Evolutionary conservation across 2,113 vertebrate genomes (phyloP).

Genomic region (Nansenia antarctica): DNA sequence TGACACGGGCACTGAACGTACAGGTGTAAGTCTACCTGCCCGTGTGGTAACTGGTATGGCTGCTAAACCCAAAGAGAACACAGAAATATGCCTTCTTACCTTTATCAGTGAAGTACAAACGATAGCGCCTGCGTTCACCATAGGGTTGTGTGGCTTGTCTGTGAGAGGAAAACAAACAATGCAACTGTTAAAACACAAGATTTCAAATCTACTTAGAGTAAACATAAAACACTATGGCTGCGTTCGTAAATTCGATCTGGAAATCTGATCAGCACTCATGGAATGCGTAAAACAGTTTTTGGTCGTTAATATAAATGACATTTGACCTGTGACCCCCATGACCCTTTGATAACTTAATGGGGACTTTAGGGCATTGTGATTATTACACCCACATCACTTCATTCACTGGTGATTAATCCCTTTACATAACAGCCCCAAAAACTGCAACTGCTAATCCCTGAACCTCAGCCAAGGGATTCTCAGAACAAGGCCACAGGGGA

Average conservation of each 20-base stretch:
- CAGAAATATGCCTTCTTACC: constrained; percentile 76
- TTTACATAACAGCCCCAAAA: constrained; percentile 26
- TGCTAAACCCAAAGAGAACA: constrained; percentile 1
- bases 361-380: constrained; percentile 5
- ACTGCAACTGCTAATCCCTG: not conserved
- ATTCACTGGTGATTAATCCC: constrained; percentile 9
- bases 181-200: not conserved
- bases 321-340: no score
- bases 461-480: not conserved
- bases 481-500: not conserved
- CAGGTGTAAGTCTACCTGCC: not conserved
- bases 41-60: constrained; percentile 4
- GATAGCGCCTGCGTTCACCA: constrained; percentile 98
- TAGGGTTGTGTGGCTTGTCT: constrained; percentile 61
- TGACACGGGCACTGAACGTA: constrained; percentile 2
- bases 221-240: no score
- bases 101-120: constrained; percentile 97
- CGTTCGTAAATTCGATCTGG: no score
- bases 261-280: no score
- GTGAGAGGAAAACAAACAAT: not conserved
- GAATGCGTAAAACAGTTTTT: no score
- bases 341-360: not conserved
- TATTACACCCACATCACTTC: no score
- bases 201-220: not conserved
- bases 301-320: no score